Evolutionary conservation across 2,797 vertebrate genomes (phyloP).

Genomic region (Takifugu rubripes): DNA sequence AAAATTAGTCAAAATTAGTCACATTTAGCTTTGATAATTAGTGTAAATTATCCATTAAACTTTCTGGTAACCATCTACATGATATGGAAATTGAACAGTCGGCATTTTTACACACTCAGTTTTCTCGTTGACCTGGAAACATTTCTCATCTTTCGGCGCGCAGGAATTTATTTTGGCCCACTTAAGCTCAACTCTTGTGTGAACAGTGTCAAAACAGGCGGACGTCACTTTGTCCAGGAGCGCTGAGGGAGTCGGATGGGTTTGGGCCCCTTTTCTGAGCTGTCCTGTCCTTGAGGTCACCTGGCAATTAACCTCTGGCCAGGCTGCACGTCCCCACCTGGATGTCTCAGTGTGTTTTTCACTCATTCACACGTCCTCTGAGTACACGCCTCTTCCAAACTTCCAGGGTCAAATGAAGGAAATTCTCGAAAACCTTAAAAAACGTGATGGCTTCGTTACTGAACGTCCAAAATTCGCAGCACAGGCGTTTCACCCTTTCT

Average conservation of each 20-base stretch:
- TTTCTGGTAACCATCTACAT: no score
- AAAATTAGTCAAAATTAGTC: no score
- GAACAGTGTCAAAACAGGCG: slow-evolving; percentile 78
- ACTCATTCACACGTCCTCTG: slow-evolving; percentile 16
- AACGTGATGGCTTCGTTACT: no score
- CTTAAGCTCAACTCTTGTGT: slow-evolving; percentile 65
- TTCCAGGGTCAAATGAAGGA: background rate
- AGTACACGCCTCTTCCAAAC: background rate
- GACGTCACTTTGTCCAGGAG: slow-evolving; percentile 64
- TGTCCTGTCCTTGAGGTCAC: slow-evolving; percentile 62
- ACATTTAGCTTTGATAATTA: no score
- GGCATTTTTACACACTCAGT: background rate
- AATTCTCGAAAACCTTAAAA: background rate
- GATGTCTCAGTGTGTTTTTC: slow-evolving; percentile 20
- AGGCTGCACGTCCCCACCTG: slow-evolving; percentile 34
- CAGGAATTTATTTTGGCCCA: slow-evolving; percentile 46
- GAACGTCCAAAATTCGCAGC: background rate
- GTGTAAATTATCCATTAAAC: no score
- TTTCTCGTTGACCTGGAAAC: background rate
- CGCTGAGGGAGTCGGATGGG: slow-evolving; percentile 48
- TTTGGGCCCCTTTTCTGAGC: slow-evolving; percentile 51
- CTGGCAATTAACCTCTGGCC: slow-evolving; percentile 74
- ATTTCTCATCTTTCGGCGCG: slow-evolving; percentile 22
- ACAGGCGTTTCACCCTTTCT: background rate
- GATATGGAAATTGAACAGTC: no score